Conservation (phyloP, 2,113 vertebrate species). For the Leptodactylus fuscus region DNA sequence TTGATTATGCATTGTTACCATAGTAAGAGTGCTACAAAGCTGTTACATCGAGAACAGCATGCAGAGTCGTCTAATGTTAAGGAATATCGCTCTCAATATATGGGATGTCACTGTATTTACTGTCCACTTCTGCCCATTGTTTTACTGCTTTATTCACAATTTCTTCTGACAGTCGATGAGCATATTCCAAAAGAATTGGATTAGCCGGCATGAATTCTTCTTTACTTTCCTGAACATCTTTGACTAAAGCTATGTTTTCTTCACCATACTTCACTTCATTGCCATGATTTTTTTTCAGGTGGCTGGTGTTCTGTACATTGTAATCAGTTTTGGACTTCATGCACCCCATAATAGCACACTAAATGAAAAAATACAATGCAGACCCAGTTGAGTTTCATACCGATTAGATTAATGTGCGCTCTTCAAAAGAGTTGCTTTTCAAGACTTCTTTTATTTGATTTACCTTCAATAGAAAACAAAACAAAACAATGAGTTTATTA, state of each 20-base stretch:
- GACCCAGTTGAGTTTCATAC: constrained; percentile 20
- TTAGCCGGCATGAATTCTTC: constrained; percentile 62
- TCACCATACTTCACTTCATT: constrained; percentile 59
- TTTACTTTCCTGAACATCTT: constrained; percentile 63
- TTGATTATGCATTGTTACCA: background rate
- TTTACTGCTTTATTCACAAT: constrained; percentile 87
- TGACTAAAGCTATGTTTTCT: constrained; percentile 75
- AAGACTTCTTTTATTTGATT: constrained; percentile 58
- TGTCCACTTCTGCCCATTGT: constrained; percentile 89
- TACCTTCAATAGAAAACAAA: constrained; percentile 71
- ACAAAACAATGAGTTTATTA: background rate
- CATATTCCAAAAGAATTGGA: constrained; percentile 81
- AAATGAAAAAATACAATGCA: background rate
- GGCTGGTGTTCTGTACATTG: constrained; percentile 69
- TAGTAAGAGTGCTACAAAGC: background rate
- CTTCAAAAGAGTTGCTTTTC: constrained; percentile 6
- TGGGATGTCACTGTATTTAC: constrained; percentile 90
- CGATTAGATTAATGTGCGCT: constrained; percentile 34
- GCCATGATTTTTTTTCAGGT: constrained; percentile 65
- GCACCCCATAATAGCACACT: constrained; percentile 87
- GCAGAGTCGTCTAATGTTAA: constrained; percentile 68
- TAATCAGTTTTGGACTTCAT: constrained; percentile 90
- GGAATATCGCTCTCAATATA: constrained; percentile 92
- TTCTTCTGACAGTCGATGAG: constrained; percentile 86
- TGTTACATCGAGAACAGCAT: too few species aligned